Percentiles rank a stretch among this genome's conserved stretches.
Evolutionary conservation across 1,140 invertebrate species (phyloP).

Genomic region (Camponotus vicinus): DNA sequence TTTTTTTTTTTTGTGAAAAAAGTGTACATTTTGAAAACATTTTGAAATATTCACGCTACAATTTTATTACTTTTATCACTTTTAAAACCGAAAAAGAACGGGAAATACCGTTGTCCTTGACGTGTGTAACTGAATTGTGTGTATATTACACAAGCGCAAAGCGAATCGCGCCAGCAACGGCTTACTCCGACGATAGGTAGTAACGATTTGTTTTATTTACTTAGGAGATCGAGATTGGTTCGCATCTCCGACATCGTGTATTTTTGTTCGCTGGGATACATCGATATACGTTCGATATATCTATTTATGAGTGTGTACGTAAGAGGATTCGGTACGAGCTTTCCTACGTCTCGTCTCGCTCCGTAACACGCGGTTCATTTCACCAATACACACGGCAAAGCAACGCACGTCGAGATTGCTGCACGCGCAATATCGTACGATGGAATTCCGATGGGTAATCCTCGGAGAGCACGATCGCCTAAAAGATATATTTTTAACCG

Average conservation of each 20-base stretch:
- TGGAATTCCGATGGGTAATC: constrained; percentile 45
- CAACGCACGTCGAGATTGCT: constrained; percentile 37
- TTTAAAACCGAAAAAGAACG: background rate
- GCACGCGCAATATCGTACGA: constrained; percentile 34
- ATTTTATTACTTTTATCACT: background rate
- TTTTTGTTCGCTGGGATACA: constrained; percentile 54
- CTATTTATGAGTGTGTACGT: constrained; percentile 37
- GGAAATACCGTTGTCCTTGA: background rate
- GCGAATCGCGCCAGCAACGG: constrained; percentile 14
- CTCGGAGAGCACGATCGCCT: background rate
- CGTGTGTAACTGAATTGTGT: constrained; percentile 31
- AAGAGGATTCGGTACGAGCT: constrained; percentile 40
- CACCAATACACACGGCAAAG: background rate
- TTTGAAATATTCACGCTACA: background rate
- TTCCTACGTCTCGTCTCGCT: background rate
- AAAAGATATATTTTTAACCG: constrained; percentile 51
- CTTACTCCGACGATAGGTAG: constrained; percentile 34
- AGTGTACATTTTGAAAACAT: background rate
- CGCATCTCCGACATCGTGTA: constrained; percentile 38
- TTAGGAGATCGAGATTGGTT: constrained; percentile 56
- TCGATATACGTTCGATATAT: constrained; percentile 34
- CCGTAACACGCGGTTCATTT: constrained; percentile 22
- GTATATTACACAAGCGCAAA: constrained; percentile 15
- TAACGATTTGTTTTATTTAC: constrained; percentile 62
- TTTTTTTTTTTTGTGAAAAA: background rate